Evolutionary conservation across 2,113 vertebrate genomes (phyloP).

Genomic region (Gracilinanus agilis): DNA sequence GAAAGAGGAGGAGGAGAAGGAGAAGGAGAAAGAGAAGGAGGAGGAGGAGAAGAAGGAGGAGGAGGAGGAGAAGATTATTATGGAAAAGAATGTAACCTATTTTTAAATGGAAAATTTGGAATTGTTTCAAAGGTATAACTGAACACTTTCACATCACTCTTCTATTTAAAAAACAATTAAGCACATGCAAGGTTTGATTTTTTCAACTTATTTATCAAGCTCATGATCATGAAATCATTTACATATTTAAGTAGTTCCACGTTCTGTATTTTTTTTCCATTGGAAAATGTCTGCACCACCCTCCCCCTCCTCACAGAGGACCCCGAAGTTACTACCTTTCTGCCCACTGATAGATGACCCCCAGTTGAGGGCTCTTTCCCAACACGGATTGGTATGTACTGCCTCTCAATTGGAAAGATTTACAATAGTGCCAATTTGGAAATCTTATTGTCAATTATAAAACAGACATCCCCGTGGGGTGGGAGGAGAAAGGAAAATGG

Average conservation of each 20-base stretch:
- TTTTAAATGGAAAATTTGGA: background rate
- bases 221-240: background rate
- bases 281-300: background rate
- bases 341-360: background rate
- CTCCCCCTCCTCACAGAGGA: background rate
- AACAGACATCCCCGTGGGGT: constrained; percentile 14
- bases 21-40: background rate
- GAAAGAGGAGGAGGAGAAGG: no score
- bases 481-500: background rate
- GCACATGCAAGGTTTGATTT: background rate
- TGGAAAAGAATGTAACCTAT: background rate
- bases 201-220: background rate
- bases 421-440: constrained; percentile 59
- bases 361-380: background rate
- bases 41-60: no score
- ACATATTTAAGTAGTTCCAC: constrained; percentile 12
- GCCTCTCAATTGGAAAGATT: constrained; percentile 5
- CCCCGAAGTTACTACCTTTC: background rate
- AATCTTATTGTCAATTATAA: constrained; percentile 63
- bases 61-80: background rate
- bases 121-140: background rate
- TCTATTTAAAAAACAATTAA: background rate
- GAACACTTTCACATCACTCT: background rate
- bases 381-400: constrained; percentile 29
- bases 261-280: background rate